Percentiles rank a stretch among this genome's conserved stretches.
These are phyloP conservation scores for Trichacis sp. DNA, from an alignment of 2,888 invertebrate species.

Conservation along the genomic window DNA sequence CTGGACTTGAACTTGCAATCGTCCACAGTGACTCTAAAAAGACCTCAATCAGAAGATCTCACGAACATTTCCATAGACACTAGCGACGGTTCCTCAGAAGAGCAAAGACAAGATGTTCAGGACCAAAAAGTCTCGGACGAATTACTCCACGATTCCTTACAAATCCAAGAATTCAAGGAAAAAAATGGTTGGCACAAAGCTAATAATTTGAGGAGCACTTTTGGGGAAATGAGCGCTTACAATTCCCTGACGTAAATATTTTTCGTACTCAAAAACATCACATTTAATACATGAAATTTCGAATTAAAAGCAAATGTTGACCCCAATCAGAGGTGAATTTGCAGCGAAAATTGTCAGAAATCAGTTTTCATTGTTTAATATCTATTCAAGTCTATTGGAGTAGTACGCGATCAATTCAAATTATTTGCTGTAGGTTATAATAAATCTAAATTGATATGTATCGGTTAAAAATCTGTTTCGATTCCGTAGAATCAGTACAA, in stretches of 20 bases:
- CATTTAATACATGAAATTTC: too few species aligned
- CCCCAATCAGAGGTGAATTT: too few species aligned
- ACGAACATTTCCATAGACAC: constrained; percentile 58
- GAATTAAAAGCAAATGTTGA: too few species aligned
- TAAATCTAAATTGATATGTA: too few species aligned
- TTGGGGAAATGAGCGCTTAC: constrained; percentile 71
- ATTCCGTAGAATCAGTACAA: too few species aligned
- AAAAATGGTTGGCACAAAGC: constrained; percentile 71
- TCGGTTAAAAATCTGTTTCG: too few species aligned
- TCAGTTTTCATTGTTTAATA: too few species aligned
- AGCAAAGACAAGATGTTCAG: constrained; percentile 55
- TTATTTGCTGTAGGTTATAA: too few species aligned
- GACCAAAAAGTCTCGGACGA: constrained; percentile 62
- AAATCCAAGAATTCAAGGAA: constrained; percentile 62
- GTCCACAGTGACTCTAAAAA: constrained; percentile 73
- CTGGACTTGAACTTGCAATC: constrained; percentile 76
- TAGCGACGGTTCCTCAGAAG: constrained; percentile 52
- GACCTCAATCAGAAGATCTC: constrained; percentile 66
- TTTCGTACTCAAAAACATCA: background rate
- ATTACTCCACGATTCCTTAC: constrained; percentile 60
- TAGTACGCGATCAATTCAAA: too few species aligned
- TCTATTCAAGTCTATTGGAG: too few species aligned
- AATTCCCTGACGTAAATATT: constrained; percentile 67
- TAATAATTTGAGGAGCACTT: constrained; percentile 69
- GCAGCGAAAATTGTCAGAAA: too few species aligned